Conservation (phyloP, 2,113 vertebrate species). For the Mesitornis unicolor region DNA sequence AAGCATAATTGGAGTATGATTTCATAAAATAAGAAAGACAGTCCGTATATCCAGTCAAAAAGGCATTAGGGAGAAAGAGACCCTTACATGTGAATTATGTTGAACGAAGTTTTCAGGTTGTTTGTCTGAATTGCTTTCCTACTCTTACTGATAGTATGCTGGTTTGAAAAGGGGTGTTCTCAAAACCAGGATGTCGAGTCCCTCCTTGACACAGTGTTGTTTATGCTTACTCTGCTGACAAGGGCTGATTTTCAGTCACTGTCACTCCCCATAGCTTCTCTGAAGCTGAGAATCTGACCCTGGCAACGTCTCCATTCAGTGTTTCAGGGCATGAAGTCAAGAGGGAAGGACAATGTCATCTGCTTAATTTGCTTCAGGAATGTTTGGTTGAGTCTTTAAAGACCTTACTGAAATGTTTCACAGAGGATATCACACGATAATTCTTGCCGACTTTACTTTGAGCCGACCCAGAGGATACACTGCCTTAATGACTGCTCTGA, state of each 20-base stretch:
- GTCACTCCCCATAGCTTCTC: neutral
- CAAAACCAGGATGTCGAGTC: neutral
- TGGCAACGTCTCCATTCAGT: neutral
- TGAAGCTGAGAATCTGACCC: conserved; percentile 3
- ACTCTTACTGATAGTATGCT: neutral
- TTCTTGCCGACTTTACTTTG: conserved; percentile 1
- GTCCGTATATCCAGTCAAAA: neutral
- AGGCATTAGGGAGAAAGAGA: neutral
- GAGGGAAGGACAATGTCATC: conserved; percentile 8
- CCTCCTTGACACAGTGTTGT: neutral
- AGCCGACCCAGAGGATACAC: neutral
- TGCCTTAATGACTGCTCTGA: neutral
- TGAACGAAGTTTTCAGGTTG: neutral
- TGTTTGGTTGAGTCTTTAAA: conserved; percentile 31
- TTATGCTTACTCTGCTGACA: neutral
- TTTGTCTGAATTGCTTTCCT: neutral
- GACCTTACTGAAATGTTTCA: neutral
- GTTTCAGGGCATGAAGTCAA: conserved; percentile 18
- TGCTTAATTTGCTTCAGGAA: conserved; percentile 27
- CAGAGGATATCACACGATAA: neutral
- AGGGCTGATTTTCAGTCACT: neutral
- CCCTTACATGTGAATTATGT: neutral
- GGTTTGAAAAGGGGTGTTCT: neutral
- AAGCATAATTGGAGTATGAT: neutral
- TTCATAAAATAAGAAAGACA: neutral